These are phyloP conservation scores for Melipona bicolor DNA, from an alignment of 2,888 invertebrate species.

Conservation along the genomic window DNA sequence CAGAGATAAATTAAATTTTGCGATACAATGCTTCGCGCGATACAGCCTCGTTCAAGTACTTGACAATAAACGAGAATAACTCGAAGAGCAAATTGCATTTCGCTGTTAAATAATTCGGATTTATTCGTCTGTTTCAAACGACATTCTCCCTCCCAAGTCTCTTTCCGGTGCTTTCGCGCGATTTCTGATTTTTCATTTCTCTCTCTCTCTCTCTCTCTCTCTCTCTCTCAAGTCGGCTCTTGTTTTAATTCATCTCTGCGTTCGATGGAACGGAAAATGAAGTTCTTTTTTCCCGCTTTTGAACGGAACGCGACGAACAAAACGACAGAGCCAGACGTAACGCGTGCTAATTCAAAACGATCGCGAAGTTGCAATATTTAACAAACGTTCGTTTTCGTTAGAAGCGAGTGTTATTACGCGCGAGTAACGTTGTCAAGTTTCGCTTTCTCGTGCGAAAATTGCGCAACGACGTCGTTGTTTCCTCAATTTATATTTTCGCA, in stretches of 20 bases:
- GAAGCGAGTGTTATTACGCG: neutral
- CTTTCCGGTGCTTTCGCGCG: neutral
- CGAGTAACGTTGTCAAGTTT: neutral
- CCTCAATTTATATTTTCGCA: neutral
- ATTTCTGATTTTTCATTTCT: neutral
- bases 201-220: neutral
- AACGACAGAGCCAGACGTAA: no score
- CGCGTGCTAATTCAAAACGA: neutral
- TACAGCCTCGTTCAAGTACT: neutral
- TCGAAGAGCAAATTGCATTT: neutral
- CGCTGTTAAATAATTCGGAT: neutral
- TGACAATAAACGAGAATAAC: neutral
- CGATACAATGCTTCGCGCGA: neutral
- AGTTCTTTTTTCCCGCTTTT: neutral
- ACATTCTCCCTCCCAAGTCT: neutral
- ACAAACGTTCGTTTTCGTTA: slow-evolving; percentile 9
- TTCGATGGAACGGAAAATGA: neutral
- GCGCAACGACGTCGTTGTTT: neutral
- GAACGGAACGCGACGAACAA: neutral
- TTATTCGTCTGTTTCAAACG: neutral
- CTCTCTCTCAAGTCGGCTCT: neutral
- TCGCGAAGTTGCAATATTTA: neutral
- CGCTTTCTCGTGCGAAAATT: slow-evolving; percentile 21
- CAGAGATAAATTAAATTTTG: no score
- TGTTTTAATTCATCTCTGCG: neutral